These are phyloP conservation scores for Microcebus jonahi DNA, from an alignment of 2,113 vertebrate genomes.

Conservation along the genomic window DNA sequence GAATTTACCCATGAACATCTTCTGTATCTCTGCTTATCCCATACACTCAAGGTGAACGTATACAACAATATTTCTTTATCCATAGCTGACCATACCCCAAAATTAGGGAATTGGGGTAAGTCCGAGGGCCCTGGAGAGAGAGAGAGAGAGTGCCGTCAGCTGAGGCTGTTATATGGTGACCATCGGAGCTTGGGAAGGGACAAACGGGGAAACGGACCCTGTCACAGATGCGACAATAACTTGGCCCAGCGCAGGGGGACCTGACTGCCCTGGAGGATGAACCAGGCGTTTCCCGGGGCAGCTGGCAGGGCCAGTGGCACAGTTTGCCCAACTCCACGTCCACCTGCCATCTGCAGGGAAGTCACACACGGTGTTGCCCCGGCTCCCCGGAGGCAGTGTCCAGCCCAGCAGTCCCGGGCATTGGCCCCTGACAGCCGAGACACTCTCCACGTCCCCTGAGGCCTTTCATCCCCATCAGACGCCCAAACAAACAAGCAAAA, in stretches of 20 bases:
- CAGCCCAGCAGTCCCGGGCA: neutral
- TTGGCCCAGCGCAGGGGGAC: neutral
- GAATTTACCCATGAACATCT: neutral
- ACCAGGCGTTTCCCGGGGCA: neutral
- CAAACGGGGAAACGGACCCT: neutral
- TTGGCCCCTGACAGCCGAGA: neutral
- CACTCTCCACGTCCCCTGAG: neutral
- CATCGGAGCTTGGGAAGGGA: rapidly evolving
- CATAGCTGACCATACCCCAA: neutral
- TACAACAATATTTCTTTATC: neutral
- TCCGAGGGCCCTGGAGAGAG: neutral
- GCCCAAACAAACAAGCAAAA: conserved; percentile 54
- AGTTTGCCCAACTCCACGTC: neutral
- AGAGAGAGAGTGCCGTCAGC: rapidly evolving
- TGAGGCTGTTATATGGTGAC: neutral
- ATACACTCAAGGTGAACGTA: neutral
- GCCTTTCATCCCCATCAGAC: neutral
- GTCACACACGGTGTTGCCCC: neutral
- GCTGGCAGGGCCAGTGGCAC: neutral
- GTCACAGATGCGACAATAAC: neutral
- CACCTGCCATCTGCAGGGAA: neutral
- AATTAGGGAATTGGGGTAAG: neutral
- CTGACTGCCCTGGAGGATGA: neutral
- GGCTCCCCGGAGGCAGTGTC: neutral
- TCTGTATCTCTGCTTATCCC: neutral